Base-by-base conservation (phyloP, 2,797 vertebrate genomes). In the Lophotriccus pileatus region DNA sequence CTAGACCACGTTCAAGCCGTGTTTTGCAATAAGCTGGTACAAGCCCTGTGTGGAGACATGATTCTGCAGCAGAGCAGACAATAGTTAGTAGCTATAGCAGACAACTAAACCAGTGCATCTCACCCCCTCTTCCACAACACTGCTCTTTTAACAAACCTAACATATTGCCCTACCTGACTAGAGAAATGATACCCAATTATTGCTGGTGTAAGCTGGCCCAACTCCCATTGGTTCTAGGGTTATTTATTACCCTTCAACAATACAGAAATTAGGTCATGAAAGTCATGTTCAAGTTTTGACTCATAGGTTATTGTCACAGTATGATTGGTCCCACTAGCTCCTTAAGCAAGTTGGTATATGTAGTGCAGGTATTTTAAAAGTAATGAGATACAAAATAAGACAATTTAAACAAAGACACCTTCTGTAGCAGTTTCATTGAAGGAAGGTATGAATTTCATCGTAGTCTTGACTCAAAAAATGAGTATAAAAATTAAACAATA, bases 131-230 rank as follows among this genome's bases (percentile, higher is more conserved):
- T 55, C 25, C 20, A 30, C 41, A 36, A 30, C 16, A 7, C 19
- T 70, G 9, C 18, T 37, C 14, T 63, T 77, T 77, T n/a, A 89
- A 75, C 6, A 70, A 67, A 52, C 9, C 10, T 17, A 21, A 34
- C 0, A 0, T n/a, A 11, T 17, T 14, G 20, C 21, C 23, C 28
- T 64, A 12, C 14, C 23, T 46, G 11, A n/a, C 76, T 46, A 20
- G 16, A 63, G 22, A 15, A 64, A 53, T 7, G 4, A 18, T 13
- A 44, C 10, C 9, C 50, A 73, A 18, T 34, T 89, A 60, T 28
- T 76, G 22, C 30, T 84, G 28, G 9, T 58, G 11, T 28, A 53
- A 66, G 4, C 3, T 63, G 46, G 5, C 9, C 46, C 47, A 83
- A 0, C 4, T 39, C 22, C 27, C 10, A 3, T 14, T 47, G 4